phyloP scores from a whole-genome alignment of 1,140 invertebrate species.

The Bombus waltoni region DNA sequence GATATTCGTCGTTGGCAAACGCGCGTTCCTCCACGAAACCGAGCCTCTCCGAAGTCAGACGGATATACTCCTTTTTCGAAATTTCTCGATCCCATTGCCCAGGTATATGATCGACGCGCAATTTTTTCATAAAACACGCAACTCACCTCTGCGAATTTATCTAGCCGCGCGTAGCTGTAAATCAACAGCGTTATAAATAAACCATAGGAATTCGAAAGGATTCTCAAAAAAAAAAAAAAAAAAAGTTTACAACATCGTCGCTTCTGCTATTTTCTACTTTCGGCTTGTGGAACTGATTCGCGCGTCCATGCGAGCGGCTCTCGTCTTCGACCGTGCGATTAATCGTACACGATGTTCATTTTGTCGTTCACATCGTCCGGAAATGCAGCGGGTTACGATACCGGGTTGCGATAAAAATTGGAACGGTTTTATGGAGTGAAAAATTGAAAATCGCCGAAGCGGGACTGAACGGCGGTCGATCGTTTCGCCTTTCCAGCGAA shows the following conservation, averaged over 20 bases:
- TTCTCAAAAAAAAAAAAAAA: no score
- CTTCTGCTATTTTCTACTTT: no score
- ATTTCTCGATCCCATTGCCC: background rate
- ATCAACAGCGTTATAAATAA: background rate
- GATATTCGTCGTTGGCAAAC: background rate
- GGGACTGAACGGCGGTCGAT: background rate
- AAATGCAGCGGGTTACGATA: no score
- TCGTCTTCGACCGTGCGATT: background rate
- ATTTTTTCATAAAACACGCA: background rate
- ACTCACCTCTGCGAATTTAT: background rate
- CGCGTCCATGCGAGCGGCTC: no score
- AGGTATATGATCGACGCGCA: background rate
- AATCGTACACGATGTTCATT: background rate
- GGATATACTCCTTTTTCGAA: no score
- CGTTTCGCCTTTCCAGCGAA: constrained; percentile 14
- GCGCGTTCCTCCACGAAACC: background rate
- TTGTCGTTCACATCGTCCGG: background rate
- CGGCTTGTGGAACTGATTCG: no score
- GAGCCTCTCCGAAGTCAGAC: background rate
- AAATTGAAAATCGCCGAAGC: background rate
- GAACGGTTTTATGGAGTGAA: background rate
- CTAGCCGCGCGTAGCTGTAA: background rate
- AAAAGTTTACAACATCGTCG: no score
- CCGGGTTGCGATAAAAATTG: background rate
- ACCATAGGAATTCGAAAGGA: no score